A percentile compares a stretch with the other conserved stretches of the same genome.
Conservation (phyloP, 2,888 invertebrate genomes). For the Leucozona laternaria region DNA sequence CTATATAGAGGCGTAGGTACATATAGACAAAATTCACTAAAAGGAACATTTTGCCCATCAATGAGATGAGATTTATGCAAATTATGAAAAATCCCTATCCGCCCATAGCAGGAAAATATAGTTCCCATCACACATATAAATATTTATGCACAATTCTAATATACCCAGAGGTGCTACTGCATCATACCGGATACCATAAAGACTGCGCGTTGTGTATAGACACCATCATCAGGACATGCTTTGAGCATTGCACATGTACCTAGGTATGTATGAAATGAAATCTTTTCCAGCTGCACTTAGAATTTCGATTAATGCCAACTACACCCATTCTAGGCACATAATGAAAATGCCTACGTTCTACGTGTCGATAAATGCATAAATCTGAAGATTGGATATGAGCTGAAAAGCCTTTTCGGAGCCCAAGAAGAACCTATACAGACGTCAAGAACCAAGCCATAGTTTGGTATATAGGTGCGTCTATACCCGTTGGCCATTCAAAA, state of each 20-base stretch:
- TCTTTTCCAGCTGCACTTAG: constrained; percentile 19
- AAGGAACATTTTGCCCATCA: neutral
- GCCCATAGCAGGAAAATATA: neutral
- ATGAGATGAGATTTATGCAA: constrained; percentile 60
- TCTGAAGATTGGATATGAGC: constrained; percentile 28
- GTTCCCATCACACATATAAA: constrained; percentile 36
- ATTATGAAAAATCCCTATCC: constrained; percentile 22
- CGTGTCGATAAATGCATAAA: constrained; percentile 18
- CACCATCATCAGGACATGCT: neutral
- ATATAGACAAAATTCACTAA: neutral
- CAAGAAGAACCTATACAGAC: neutral
- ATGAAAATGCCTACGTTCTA: constrained; percentile 34
- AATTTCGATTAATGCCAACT: constrained; percentile 40
- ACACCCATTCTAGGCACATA: constrained; percentile 33
- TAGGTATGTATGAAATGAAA: constrained; percentile 8
- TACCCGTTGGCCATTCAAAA: constrained; percentile 21
- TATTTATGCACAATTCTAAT: constrained; percentile 18
- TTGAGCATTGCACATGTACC: neutral
- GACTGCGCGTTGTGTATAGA: neutral
- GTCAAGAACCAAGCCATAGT: neutral
- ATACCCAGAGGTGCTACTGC: constrained; percentile 46
- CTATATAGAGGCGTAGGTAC: neutral
- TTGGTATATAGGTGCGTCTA: neutral
- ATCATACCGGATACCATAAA: constrained; percentile 37
- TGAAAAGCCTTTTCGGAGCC: neutral